Percentiles rank a stretch among this genome's conserved stretches.
Conservation (phyloP, 2,797 vertebrate genomes). For the Octomys mimax region DNA sequence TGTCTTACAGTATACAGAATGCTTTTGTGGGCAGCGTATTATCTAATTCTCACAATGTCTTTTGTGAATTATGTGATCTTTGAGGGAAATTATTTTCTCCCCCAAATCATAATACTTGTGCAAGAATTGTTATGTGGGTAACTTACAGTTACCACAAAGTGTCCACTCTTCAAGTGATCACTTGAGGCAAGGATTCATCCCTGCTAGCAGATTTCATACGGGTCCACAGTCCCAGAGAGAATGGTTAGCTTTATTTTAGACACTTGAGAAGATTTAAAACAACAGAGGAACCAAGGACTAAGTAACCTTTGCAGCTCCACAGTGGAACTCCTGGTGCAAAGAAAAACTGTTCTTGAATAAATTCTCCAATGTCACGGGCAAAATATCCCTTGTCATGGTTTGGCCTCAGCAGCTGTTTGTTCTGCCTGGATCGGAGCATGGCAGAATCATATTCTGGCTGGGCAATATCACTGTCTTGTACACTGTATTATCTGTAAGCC, state of each 20-base stretch:
- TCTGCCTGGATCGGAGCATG: conserved; percentile 68
- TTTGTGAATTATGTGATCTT: not conserved
- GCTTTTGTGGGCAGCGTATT: not conserved
- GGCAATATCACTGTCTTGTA: conserved; percentile 53
- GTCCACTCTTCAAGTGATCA: not conserved
- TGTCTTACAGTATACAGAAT: not conserved
- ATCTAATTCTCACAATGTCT: conserved; percentile 42
- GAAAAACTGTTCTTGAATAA: conserved; percentile 75
- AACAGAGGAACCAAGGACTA: conserved; percentile 79
- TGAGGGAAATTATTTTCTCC: not conserved
- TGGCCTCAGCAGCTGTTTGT: conserved; percentile 72
- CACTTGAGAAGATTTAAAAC: not conserved
- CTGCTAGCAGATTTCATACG: not conserved
- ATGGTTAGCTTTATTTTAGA: conserved; percentile 55
- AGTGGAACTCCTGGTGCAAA: conserved; percentile 66
- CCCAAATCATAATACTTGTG: not conserved
- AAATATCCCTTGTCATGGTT: conserved; percentile 73
- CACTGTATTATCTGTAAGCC: conserved; percentile 68
- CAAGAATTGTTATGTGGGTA: conserved; percentile 36
- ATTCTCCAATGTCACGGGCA: conserved; percentile 68
- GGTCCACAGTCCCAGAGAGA: not conserved
- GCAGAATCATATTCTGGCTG: conserved; percentile 52
- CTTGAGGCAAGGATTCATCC: not conserved
- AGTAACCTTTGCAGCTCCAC: conserved; percentile 69
- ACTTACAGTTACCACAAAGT: not conserved